Conservation (phyloP, 2,888 invertebrate genomes). For the Pristionchus maxplancki region DNA sequence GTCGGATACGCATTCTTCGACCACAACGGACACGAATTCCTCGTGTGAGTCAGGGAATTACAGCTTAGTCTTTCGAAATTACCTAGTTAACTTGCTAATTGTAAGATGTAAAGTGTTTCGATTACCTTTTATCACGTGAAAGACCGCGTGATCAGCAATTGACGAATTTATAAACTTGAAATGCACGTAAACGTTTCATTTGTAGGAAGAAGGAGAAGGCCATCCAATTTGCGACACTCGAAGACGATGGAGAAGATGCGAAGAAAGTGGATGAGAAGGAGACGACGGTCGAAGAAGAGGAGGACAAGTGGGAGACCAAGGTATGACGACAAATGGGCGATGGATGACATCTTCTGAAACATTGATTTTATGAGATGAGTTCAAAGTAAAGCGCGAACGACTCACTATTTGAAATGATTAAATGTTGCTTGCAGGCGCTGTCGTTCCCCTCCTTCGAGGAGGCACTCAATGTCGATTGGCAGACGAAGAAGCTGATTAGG, state of each 20-base stretch:
- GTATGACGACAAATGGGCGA: neutral
- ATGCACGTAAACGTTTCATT: too few species aligned
- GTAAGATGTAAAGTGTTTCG: too few species aligned
- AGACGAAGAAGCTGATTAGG: conserved; percentile 55
- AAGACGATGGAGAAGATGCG: neutral
- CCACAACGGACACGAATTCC: conserved; percentile 85
- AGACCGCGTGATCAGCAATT: too few species aligned
- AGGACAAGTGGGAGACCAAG: conserved; percentile 56
- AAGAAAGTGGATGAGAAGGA: neutral
- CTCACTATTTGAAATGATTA: too few species aligned
- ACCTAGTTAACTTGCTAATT: too few species aligned
- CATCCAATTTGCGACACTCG: neutral
- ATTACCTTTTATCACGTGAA: too few species aligned
- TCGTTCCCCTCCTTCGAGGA: conserved; percentile 63
- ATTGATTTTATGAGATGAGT: too few species aligned
- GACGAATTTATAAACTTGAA: too few species aligned
- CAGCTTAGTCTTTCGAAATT: too few species aligned
- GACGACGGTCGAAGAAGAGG: conserved; percentile 55
- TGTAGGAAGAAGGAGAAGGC: conserved; percentile 38
- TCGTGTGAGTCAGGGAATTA: conserved; percentile 81
- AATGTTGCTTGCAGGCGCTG: conserved; percentile 44
- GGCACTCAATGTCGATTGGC: conserved; percentile 66
- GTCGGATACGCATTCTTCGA: conserved; percentile 94
- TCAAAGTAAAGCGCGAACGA: too few species aligned
- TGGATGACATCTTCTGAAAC: too few species aligned